phyloP scores from a whole-genome alignment of 2,797 vertebrate genomes.

The Catostomus latipinnis region DNA sequence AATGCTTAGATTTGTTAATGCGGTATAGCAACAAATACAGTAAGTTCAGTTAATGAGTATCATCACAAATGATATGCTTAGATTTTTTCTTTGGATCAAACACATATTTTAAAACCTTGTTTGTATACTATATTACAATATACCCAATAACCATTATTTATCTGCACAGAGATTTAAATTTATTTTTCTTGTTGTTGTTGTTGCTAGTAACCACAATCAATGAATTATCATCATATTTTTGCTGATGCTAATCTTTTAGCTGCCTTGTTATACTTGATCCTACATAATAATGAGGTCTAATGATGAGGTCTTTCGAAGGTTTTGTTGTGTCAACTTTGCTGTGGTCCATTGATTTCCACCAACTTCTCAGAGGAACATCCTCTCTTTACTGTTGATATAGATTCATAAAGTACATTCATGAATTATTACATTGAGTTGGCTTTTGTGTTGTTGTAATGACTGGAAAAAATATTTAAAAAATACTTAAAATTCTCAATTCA shows the following conservation, averaged over 20 bases:
- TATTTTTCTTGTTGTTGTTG: neutral
- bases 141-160: neutral
- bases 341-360: slow-evolving; percentile 4
- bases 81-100: neutral
- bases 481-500: neutral
- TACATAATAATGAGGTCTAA: neutral
- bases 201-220: neutral
- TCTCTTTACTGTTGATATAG: neutral
- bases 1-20: neutral
- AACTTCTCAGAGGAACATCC: neutral
- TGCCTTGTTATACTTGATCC: slow-evolving; percentile 1
- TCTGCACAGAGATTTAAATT: neutral
- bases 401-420: neutral
- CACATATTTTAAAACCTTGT: neutral
- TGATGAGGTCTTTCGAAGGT: neutral
- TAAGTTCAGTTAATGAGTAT: neutral
- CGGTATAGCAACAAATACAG: neutral
- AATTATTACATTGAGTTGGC: neutral
- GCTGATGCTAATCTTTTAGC: neutral
- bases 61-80: neutral
- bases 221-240: neutral
- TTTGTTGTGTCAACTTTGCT: neutral
- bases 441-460: neutral
- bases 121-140: neutral
- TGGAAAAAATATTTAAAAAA: no score